Percentiles rank a stretch among this genome's conserved stretches.
Conservation (phyloP, 1,140 invertebrate genomes). For the Ips typographus region DNA sequence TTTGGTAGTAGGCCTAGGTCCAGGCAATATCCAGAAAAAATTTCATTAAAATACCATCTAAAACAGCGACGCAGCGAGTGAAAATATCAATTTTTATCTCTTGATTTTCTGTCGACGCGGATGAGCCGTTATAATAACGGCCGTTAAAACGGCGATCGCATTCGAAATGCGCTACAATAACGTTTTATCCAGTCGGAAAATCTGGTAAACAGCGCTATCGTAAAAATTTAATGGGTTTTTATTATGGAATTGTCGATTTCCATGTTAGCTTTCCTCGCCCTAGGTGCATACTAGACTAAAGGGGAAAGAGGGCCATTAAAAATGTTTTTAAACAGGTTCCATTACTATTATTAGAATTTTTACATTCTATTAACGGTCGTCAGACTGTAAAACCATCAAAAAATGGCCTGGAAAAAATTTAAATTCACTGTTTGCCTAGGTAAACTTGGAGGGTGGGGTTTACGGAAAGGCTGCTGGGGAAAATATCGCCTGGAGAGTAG, state of each 20-base stretch:
- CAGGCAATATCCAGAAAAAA: slow-evolving; percentile 13
- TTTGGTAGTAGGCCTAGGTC: background rate
- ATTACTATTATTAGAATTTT: background rate
- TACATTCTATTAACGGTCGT: no score
- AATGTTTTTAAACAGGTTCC: slow-evolving; percentile 1
- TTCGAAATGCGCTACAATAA: slow-evolving; percentile 30
- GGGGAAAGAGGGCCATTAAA: background rate
- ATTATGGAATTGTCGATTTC: slow-evolving; percentile 32
- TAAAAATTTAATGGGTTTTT: slow-evolving; percentile 33
- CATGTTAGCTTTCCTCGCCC: slow-evolving; percentile 30
- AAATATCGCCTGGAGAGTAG: no score
- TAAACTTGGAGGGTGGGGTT: no score
- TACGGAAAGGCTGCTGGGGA: no score
- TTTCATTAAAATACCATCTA: slow-evolving; percentile 25
- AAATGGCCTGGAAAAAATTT: no score
- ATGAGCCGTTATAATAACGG: slow-evolving; percentile 26
- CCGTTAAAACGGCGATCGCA: slow-evolving; percentile 29
- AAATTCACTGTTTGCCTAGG: no score
- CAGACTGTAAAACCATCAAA: no score
- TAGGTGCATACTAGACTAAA: slow-evolving; percentile 18
- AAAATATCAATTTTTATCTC: slow-evolving; percentile 31
- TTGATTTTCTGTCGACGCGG: slow-evolving; percentile 30
- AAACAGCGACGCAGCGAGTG: slow-evolving; percentile 2
- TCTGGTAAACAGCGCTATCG: slow-evolving; percentile 35
- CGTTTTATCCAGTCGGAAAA: slow-evolving; percentile 35